Evolutionary conservation across 2,888 invertebrate species (phyloP), one percentile per base, ranked within the genome.

Genomic region (Luffia ferchaultella): DNA sequence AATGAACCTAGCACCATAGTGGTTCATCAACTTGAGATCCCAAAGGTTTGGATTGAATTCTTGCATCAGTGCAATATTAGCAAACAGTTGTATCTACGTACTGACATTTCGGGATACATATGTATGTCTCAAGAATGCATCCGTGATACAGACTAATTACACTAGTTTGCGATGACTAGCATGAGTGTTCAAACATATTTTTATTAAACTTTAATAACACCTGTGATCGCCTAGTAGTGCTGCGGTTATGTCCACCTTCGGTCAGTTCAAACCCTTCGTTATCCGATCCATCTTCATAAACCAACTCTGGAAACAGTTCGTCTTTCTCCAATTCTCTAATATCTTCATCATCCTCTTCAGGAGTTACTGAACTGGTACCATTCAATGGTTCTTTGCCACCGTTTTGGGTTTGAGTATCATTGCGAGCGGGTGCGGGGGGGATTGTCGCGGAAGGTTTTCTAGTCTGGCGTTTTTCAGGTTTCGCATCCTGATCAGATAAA

Each of bases 271-370:
- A 60, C 55, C 76, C 78, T 30, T 62, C 66, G 54, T 79, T 79
- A 1, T 77, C 77, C 19, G 64, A 68, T 49, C 82, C 83, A 48
- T 78, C 59, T 15, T 53, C 83, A 57, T 85, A 85, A 41, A 77
- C 65, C 53, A 85, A 68, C 62, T 85, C 85, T 46, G 85, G 84
- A 68, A 77, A 84, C 67, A 74, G 59, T 54, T 82, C 82, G 61
- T 82, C 83, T 41, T 59, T 53, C 43, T 57, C 57, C 16, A 65
- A 63, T 50, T 72, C 65, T 55, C 68, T 64, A 59, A 62, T 63
- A 52, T 68, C 68, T 45, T 66, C 68, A 46, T 67, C 70, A 42
- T 64, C 68, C 42, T 67, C 65, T 48, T 67, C 68, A 52, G 66
- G 71, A 68, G 73, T 77, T 64, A 70, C 70, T 17, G 18, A 17